These are phyloP conservation scores for Zele albiditarsus DNA, from an alignment of 2,888 invertebrate species.

Conservation along the genomic window DNA sequence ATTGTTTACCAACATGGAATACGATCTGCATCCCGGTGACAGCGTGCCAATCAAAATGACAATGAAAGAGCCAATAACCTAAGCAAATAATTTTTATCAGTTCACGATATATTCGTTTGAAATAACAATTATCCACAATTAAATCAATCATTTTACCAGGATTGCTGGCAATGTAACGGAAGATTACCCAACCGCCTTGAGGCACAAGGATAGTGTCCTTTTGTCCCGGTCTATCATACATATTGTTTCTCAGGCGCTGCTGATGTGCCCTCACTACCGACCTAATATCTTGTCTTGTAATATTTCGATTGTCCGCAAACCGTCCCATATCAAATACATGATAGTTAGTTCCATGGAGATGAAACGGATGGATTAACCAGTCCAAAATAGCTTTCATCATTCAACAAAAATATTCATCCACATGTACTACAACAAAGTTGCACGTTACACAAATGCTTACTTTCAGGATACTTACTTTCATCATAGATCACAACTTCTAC, in stretches of 20 bases:
- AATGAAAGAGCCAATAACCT: slow-evolving; percentile 93
- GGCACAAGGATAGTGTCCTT: slow-evolving; percentile 93
- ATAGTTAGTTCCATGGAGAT: slow-evolving; percentile 88
- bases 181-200: slow-evolving; percentile 90
- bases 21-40: slow-evolving; percentile 90
- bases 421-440: neutral
- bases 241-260: slow-evolving; percentile 86
- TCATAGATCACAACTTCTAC: slow-evolving; percentile 92
- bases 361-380: slow-evolving; percentile 90
- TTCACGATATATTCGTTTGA: neutral
- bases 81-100: slow-evolving; percentile 58
- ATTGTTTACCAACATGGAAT: slow-evolving; percentile 85
- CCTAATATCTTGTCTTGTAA: slow-evolving; percentile 82
- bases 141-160: slow-evolving; percentile 76
- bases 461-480: slow-evolving; percentile 76
- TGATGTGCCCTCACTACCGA: slow-evolving; percentile 86
- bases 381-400: slow-evolving; percentile 82
- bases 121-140: neutral
- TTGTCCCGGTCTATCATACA: slow-evolving; percentile 85
- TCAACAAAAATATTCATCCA: slow-evolving; percentile 26
- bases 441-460: too few species aligned
- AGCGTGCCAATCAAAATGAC: slow-evolving; percentile 92
- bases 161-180: slow-evolving; percentile 89
- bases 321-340: slow-evolving; percentile 90
- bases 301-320: slow-evolving; percentile 82